phyloP scores from a whole-genome alignment of 1,140 invertebrate species.

The Papilio aristodemus region DNA sequence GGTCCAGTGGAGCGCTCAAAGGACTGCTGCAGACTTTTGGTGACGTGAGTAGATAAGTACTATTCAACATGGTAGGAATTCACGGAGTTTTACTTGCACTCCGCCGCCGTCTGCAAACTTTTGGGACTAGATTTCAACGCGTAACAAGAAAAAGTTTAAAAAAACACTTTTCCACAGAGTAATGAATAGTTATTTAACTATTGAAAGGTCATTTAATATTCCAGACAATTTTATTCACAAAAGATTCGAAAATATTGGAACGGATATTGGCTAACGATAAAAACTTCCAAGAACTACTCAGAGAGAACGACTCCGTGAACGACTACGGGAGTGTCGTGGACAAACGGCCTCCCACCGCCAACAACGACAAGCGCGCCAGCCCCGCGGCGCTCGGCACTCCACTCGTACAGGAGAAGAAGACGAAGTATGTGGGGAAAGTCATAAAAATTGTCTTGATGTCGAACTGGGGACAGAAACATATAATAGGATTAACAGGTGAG shows the following conservation, averaged over 20 bases:
- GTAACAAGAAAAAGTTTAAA: no score
- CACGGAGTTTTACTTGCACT: no score
- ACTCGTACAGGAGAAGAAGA: constrained; percentile 50
- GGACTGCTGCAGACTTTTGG: constrained; percentile 87
- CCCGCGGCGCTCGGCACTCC: constrained; percentile 41
- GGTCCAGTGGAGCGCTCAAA: constrained; percentile 86
- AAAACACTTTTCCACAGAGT: no score
- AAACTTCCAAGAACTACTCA: constrained; percentile 82
- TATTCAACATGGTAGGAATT: no score
- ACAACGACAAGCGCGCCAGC: constrained; percentile 56
- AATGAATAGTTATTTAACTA: no score
- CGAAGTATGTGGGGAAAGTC: constrained; percentile 72
- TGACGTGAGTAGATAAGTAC: constrained; percentile 86
- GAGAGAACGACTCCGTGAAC: constrained; percentile 61
- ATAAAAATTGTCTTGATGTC: constrained; percentile 81
- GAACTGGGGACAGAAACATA: constrained; percentile 81
- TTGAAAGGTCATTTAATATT: constrained; percentile 43
- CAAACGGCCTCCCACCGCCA: constrained; percentile 82
- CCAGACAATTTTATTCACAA: constrained; percentile 92
- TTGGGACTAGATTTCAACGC: no score
- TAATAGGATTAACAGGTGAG: constrained; percentile 82
- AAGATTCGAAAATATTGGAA: constrained; percentile 87
- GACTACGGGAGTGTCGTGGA: constrained; percentile 52
- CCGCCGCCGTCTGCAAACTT: no score
- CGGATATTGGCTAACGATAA: constrained; percentile 86